phyloP scores from a whole-genome alignment of 2,797 vertebrate genomes.

The Echeneis naucrates region DNA sequence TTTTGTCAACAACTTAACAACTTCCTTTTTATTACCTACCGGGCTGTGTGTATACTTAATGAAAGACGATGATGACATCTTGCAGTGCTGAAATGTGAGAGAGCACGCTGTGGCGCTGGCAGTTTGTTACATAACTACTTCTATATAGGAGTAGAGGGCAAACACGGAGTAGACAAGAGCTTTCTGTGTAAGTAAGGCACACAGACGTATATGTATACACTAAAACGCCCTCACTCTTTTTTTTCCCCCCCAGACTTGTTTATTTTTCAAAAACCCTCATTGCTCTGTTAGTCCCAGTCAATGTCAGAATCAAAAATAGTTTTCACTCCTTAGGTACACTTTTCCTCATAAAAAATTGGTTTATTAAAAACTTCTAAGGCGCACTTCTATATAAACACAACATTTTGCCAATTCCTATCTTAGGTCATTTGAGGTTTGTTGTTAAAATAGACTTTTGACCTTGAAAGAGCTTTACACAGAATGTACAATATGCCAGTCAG shows the following conservation, averaged over 20 bases:
- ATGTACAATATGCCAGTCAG: neutral
- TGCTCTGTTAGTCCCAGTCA: neutral
- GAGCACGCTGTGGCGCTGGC: conserved; percentile 16
- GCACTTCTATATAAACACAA: neutral
- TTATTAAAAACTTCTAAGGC: conserved; percentile 1
- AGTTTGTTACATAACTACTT: conserved; percentile 61
- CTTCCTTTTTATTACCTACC: neutral
- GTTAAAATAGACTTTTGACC: conserved; percentile 13
- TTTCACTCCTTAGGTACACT: neutral
- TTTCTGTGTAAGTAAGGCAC: conserved; percentile 30
- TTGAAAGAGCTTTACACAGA: conserved; percentile 9
- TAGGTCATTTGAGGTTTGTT: neutral
- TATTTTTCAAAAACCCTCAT: conserved; percentile 10
- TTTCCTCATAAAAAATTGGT: neutral
- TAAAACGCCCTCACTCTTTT: neutral
- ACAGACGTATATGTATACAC: conserved; percentile 5
- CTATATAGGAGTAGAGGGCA: conserved; percentile 22
- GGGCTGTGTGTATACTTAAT: conserved; percentile 25
- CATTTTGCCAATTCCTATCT: neutral
- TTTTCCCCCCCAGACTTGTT: neutral
- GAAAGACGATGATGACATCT: conserved; percentile 32
- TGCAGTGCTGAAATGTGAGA: conserved; percentile 63
- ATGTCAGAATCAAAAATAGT: conserved; percentile 3
- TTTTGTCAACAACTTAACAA: conserved; percentile 12
- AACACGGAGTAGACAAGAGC: conserved; percentile 24